Evolutionary conservation across 2,888 invertebrate genomes (phyloP), one percentile per base, ranked within the genome.

Genomic region (Brachypterus glaber): DNA sequence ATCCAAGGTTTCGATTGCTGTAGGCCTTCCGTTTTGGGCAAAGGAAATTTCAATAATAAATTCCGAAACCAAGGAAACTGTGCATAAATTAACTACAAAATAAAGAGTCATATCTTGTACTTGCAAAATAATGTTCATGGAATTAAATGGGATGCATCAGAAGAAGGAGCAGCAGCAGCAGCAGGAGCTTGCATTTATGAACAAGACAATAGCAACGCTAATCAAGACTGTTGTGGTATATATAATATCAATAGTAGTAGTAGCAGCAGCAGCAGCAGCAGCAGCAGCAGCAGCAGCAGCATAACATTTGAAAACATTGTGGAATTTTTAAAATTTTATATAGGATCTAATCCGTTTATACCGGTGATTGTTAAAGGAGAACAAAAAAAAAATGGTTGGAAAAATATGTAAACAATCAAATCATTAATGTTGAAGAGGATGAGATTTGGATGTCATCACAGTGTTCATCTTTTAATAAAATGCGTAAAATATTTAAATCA

Each of bases 51-150:
- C n/a, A n/a, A n/a, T n/a, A n/a, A n/a, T n/a, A n/a, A n/a, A n/a
- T n/a, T n/a, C n/a, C n/a, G n/a, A n/a, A n/a, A n/a, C n/a, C n/a
- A n/a, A n/a, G n/a, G n/a, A n/a, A n/a, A n/a, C n/a, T n/a, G n/a
- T n/a, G n/a, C n/a, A n/a, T n/a, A n/a, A n/a, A n/a, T n/a, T n/a
- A n/a, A n/a, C n/a, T n/a, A n/a, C n/a, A n/a, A n/a, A n/a, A n/a
- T n/a, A n/a, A n/a, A n/a, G n/a, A n/a, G n/a, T n/a, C n/a, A n/a
- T n/a, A n/a, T n/a, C n/a, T n/a, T n/a, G n/a, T n/a, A n/a, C n/a
- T n/a, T 21, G 21, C 21, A 21, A 21, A 21, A 21, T 21, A 21
- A 21, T 21, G 21, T 21, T 21, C 21, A 21, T 21, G 21, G 21
- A 21, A 21, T 21, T 5, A 9, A 9, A 21, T 21, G 21, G 21